These are phyloP conservation scores for Tetranychus piercei DNA, from an alignment of 2,888 invertebrate genomes.

Conservation along the genomic window DNA sequence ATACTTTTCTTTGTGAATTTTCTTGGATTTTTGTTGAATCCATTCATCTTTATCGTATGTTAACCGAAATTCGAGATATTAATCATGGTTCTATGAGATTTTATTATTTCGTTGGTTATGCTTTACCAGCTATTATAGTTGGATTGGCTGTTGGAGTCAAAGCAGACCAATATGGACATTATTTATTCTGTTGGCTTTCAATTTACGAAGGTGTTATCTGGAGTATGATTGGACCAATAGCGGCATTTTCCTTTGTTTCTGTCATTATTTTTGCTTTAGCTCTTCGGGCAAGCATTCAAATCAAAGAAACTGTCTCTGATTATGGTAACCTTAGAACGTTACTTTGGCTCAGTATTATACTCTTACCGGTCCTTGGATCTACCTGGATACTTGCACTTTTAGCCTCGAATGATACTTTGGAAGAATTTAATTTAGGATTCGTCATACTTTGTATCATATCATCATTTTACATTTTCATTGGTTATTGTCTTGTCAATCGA, in stretches of 20 bases:
- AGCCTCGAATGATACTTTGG: conserved; percentile 52
- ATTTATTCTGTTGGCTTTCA: conserved; percentile 83
- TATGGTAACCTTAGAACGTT: conserved; percentile 63
- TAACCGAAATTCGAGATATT: conserved; percentile 85
- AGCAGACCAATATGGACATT: conserved; percentile 84
- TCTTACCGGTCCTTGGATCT: conserved; percentile 60
- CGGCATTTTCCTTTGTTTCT: conserved; percentile 35
- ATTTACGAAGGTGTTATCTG: conserved; percentile 82
- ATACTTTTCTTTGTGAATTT: conserved; percentile 73
- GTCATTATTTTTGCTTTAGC: conserved; percentile 62
- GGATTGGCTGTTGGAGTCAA: conserved; percentile 76
- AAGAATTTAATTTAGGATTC: conserved; percentile 54
- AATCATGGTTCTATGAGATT: conserved; percentile 83
- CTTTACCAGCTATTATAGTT: conserved; percentile 65
- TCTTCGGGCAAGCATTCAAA: conserved; percentile 69
- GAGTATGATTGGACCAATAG: conserved; percentile 69
- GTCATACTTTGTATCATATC: conserved; percentile 57
- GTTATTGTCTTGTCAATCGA: conserved; percentile 68
- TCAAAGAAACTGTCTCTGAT: conserved; percentile 72
- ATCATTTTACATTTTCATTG: conserved; percentile 61
- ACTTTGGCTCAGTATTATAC: conserved; percentile 66
- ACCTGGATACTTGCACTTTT: conserved; percentile 69
- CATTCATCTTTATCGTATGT: conserved; percentile 74
- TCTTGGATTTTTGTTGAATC: conserved; percentile 83
- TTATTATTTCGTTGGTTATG: conserved; percentile 78